phyloP scores from a whole-genome alignment of 30 jellyfish, hydroid and myxozoan genomes.

The Turritopsis rubra region DNA sequence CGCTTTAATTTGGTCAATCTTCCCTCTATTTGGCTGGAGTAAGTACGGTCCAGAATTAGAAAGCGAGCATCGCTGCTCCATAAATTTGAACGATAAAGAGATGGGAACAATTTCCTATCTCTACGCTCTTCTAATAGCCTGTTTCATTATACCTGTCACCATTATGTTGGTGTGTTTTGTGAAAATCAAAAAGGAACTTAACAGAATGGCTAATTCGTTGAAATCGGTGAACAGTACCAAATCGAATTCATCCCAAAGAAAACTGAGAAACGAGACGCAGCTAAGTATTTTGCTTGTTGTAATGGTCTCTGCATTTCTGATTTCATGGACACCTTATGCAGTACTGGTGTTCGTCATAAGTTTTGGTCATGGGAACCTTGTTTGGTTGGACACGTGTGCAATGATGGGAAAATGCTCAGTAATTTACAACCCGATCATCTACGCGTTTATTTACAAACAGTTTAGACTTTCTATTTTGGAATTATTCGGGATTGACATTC shows the following conservation, averaged over 20 bases:
- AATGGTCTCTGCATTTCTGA: neutral
- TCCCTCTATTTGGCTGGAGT: neutral
- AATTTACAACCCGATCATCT: neutral
- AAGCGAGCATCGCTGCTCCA: neutral
- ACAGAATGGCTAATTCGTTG: neutral
- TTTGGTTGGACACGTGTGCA: neutral
- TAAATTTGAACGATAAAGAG: neutral
- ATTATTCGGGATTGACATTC: no score
- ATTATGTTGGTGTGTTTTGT: neutral
- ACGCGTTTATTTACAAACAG: neutral
- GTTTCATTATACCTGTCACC: neutral
- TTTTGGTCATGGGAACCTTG: neutral
- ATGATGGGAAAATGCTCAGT: neutral
- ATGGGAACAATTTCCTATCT: neutral
- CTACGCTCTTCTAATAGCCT: neutral
- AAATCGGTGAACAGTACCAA: neutral
- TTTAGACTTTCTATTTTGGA: neutral
- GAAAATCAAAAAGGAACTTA: neutral
- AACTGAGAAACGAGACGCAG: neutral
- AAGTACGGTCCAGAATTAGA: neutral
- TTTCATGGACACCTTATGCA: neutral
- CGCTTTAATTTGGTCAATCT: neutral
- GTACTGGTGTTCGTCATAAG: neutral
- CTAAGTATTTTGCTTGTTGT: neutral
- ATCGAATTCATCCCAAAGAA: neutral